Evolutionary conservation across 2,113 vertebrate genomes (phyloP).

Genomic region (Perca fluviatilis): DNA sequence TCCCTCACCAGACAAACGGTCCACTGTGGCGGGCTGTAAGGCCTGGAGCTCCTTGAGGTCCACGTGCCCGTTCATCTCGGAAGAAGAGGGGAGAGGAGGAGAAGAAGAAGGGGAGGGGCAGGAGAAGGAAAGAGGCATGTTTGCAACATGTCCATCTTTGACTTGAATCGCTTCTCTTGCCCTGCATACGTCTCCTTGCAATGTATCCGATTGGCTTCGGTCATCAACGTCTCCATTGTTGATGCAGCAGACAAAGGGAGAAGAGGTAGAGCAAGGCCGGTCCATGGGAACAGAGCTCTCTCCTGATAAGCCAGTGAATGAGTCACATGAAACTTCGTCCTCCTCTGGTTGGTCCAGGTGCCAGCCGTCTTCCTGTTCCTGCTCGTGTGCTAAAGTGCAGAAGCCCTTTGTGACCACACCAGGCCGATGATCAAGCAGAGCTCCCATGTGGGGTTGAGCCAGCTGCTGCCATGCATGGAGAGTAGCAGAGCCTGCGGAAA

Average conservation of each 20-base stretch:
- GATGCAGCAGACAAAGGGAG: constrained; percentile 79
- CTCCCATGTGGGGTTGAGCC: constrained; percentile 96
- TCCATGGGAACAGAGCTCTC: constrained; percentile 79
- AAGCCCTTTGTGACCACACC: constrained; percentile 99
- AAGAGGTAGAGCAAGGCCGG: constrained; percentile 90
- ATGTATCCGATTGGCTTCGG: constrained; percentile 13
- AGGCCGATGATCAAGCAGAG: constrained; percentile 93
- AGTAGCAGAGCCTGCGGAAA: constrained; percentile 92
- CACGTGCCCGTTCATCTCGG: constrained; percentile 85
- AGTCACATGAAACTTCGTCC: constrained; percentile 92
- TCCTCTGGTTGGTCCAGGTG: constrained; percentile 96
- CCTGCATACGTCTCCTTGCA: constrained; percentile 7
- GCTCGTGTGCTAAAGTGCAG: constrained; percentile 90
- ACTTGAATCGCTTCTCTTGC: constrained; percentile 13
- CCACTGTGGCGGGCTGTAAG: constrained; percentile 81
- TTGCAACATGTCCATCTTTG: constrained; percentile 54
- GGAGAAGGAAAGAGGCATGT: constrained; percentile 32
- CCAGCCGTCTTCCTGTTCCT: constrained; percentile 89
- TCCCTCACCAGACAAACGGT: constrained; percentile 97
- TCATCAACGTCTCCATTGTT: constrained; percentile 72
- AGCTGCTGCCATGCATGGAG: constrained; percentile 98
- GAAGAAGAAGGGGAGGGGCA: constrained; percentile 25
- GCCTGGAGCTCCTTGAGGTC: constrained; percentile 90
- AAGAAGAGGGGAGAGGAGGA: constrained; percentile 73
- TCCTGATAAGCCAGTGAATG: constrained; percentile 82